phyloP scores from a whole-genome alignment of 2,888 invertebrate genomes.

The Siphlonurus alternatus region DNA sequence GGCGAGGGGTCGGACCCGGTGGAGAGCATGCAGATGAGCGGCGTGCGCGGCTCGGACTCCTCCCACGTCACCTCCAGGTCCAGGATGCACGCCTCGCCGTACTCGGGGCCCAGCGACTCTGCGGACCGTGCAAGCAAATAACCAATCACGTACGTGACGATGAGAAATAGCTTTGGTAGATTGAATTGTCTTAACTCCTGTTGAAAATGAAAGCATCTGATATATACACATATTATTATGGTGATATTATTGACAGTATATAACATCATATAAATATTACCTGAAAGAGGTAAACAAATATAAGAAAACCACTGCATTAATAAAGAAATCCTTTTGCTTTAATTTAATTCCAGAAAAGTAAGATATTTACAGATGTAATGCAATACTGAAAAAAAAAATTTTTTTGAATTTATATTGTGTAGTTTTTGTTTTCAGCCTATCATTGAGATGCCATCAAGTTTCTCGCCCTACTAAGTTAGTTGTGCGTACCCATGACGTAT shows the following conservation, averaged over 20 bases:
- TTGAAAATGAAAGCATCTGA: neutral
- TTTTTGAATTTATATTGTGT: too few relatives aligned
- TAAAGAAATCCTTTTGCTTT: too few relatives aligned
- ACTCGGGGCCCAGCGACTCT: conserved; percentile 73
- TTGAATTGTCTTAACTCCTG: neutral
- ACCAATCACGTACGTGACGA: neutral
- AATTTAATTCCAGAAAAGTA: too few relatives aligned
- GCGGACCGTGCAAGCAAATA: neutral
- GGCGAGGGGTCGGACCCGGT: conserved; percentile 96
- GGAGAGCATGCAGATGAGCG: conserved; percentile 81
- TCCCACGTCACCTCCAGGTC: conserved; percentile 80
- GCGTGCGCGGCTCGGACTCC: conserved; percentile 77
- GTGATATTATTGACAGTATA: too few relatives aligned
- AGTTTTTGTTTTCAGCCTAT: too few relatives aligned
- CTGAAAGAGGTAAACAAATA: too few relatives aligned
- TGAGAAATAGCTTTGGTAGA: neutral
- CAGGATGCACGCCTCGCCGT: conserved; percentile 80
- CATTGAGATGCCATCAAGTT: too few relatives aligned
- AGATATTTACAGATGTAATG: too few relatives aligned
- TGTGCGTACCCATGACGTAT: conserved; percentile 59
- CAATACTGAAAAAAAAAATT: too few relatives aligned
- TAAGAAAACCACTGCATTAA: too few relatives aligned
- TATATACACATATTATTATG: neutral
- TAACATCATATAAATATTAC: too few relatives aligned
- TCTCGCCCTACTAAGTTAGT: too few relatives aligned